phyloP scores from a whole-genome alignment of 2,113 vertebrate species.

The Gadus macrocephalus region DNA sequence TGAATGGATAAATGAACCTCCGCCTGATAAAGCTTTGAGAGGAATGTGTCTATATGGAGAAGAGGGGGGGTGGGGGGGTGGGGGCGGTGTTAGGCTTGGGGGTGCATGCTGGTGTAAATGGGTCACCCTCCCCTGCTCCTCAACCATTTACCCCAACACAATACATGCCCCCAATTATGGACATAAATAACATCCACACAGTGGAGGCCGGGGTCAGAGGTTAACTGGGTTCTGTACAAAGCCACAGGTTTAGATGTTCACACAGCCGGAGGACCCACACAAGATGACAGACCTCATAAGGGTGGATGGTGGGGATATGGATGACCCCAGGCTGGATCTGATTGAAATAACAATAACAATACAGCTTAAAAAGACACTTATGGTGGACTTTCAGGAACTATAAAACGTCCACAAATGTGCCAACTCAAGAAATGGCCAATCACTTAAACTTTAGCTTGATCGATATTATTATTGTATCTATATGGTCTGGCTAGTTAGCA shows the following conservation, averaged over 20 bases:
- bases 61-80: slow-evolving; percentile 14
- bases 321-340: too few relatives aligned
- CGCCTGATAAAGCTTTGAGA: slow-evolving; percentile 48
- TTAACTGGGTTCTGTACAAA: slow-evolving; percentile 52
- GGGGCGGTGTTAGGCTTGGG: slow-evolving; percentile 23
- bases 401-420: too few relatives aligned
- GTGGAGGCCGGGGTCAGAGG: slow-evolving; percentile 52
- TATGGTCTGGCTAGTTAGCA: too few relatives aligned
- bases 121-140: slow-evolving; percentile 65
- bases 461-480: too few relatives aligned
- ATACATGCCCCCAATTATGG: slow-evolving; percentile 51
- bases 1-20: slow-evolving; percentile 48
- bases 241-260: slow-evolving; percentile 2
- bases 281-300: too few relatives aligned
- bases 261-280: too few relatives aligned
- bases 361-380: too few relatives aligned
- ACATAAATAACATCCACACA: slow-evolving; percentile 64
- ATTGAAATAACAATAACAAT: too few relatives aligned
- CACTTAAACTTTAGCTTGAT: too few relatives aligned
- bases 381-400: too few relatives aligned
- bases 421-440: too few relatives aligned
- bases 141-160: slow-evolving; percentile 33
- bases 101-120: slow-evolving; percentile 50
- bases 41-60: slow-evolving; percentile 56
- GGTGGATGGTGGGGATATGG: too few relatives aligned